Evolutionary conservation across 2,113 vertebrate species (phyloP), one percentile per base, ranked within the genome.

Genomic region (Heliornis fulica): DNA sequence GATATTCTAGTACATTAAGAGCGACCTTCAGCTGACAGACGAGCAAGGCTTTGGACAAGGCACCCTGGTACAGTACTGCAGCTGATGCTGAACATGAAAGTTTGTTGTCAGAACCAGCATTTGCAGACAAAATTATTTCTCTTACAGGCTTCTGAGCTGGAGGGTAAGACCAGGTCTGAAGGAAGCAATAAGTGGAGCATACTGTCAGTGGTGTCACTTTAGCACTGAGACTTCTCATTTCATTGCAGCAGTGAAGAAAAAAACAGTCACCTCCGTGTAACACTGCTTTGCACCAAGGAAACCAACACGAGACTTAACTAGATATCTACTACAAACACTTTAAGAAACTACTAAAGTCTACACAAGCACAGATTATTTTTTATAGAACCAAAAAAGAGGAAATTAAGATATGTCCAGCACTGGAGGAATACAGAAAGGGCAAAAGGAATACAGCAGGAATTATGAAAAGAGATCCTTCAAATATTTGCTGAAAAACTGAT

Each of bases 31-130:
- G 7, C 66, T 36, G 14, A 40, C 71, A 84, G 38, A 46, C 13
- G 76, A 83, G 66, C 22, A 57, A 56, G 75, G 32, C 28, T 57
- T 56, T 4, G 45, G 54, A 61, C 46, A 53, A 19, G 71, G 38
- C 22, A 18, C 36, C 15, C 20, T 15, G 34, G 5, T 15, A 16
- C 0, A n/a, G 19, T 0, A 7, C 46, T 61, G 40, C 45, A 64
- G 34, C 32, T 70, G 45, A 46, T 46, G 20, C 54, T 74, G 36
- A 51, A 36, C 34, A 29, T 18, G 11, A 77, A 65, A 51, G 46
- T 6, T 65, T 1, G 0, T 64, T 46, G 34, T 63, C 66, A 77
- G 53, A 38, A 88, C 10, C 48, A 74, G 26, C 38, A 51, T 59
- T 56, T 83, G 64, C 38, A 89, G 26, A 70, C 3, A 0, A 72